phyloP scores from a whole-genome alignment of 2,797 vertebrate species.

The Harpagifer antarcticus region DNA sequence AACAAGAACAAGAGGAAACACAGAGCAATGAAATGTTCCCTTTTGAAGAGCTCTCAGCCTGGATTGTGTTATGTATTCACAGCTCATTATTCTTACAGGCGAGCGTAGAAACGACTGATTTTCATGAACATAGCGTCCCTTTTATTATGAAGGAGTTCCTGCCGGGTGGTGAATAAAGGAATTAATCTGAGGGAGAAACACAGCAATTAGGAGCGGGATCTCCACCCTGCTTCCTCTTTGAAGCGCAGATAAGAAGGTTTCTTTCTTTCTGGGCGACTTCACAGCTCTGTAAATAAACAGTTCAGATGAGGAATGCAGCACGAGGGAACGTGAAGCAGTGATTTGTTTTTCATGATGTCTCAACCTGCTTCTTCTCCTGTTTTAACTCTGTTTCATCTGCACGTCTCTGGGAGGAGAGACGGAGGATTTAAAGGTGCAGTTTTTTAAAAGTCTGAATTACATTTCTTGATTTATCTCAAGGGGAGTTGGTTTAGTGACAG shows the following conservation, averaged over 20 bases:
- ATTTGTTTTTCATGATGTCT: not conserved
- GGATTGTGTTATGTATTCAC: constrained; percentile 6
- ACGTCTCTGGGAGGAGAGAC: too few relatives aligned
- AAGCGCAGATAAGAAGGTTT: constrained; percentile 50
- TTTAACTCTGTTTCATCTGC: too few relatives aligned
- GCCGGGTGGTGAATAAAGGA: constrained; percentile 37
- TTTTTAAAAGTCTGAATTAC: too few relatives aligned
- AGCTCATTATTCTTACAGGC: constrained; percentile 40
- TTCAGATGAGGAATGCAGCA: constrained; percentile 60
- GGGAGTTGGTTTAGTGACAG: too few relatives aligned
- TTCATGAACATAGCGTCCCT: not conserved
- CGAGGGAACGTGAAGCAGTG: constrained; percentile 16
- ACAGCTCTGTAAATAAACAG: constrained; percentile 64
- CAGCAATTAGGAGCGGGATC: constrained; percentile 53
- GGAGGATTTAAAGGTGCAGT: too few relatives aligned
- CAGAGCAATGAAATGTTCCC: not conserved
- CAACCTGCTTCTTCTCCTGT: constrained; percentile 11
- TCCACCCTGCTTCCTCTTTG: constrained; percentile 66
- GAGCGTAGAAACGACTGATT: constrained; percentile 10
- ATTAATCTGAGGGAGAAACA: constrained; percentile 53
- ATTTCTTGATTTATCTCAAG: too few relatives aligned
- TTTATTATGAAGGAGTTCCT: constrained; percentile 24
- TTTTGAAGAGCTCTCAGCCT: not conserved
- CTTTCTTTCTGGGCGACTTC: constrained; percentile 36
- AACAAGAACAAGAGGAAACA: not conserved